These are phyloP conservation scores for Bos indicus DNA, from an alignment of 2,113 vertebrate species.

Conservation along the genomic window DNA sequence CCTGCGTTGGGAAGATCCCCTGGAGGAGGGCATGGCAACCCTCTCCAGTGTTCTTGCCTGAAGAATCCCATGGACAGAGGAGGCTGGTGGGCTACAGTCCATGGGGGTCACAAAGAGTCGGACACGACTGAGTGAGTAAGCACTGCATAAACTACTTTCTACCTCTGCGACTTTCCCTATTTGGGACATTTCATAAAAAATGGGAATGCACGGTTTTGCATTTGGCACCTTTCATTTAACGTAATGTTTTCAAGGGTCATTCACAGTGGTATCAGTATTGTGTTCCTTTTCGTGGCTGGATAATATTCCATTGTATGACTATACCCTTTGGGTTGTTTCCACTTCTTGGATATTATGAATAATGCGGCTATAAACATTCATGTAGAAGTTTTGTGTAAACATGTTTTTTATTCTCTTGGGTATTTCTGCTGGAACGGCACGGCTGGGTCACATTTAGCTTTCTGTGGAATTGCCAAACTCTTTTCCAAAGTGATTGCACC, in stretches of 20 bases:
- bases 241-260: background rate
- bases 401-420: background rate
- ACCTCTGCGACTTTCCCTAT: background rate
- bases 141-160: background rate
- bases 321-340: background rate
- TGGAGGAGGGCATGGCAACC: background rate
- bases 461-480: background rate
- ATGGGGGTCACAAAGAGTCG: accelerated
- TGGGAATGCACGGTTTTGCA: background rate
- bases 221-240: background rate
- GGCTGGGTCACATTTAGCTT: background rate
- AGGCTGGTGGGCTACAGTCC: background rate
- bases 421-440: background rate
- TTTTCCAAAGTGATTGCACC: background rate
- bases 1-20: background rate
- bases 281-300: background rate
- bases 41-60: background rate
- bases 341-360: background rate
- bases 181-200: background rate
- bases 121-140: accelerated
- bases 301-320: background rate
- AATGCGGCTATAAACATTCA: background rate
- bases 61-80: background rate
- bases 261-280: background rate
- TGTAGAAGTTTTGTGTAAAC: background rate